Base-by-base conservation (phyloP, 2,888 invertebrate species). In the Cephus nigrinus region DNA sequence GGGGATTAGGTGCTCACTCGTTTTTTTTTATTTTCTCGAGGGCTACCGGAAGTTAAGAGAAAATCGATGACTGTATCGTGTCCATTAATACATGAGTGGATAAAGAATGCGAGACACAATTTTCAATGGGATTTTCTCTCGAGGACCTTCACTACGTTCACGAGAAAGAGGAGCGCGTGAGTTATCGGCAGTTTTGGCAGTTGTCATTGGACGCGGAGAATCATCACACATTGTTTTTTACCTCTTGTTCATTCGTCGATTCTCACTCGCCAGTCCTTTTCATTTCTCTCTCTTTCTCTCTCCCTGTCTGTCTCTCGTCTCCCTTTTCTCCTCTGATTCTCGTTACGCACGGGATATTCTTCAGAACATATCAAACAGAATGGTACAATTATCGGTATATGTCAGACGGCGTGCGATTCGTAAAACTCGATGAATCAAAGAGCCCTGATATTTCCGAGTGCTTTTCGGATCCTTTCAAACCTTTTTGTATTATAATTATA, bases 351-450 rank as follows among this genome's bases (percentile, higher is more conserved):
- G 71, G 78, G 75, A 78, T 75, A 75, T 75, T 32, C 35, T 72
- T 35, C 12, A 75, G 69, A 75, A 78, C 78, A 78, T 78, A 78
- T 78, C 78, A 78, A 72, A 78, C 77, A 75, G 36, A 69, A 71
- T 78, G 72, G 75, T 71, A 78, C 55, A 78, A 78, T 75, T 40
- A n/a, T 72, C 75, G 78, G 75, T 73, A 75, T 75, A 78, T 78
- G 33, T 71, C 34, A 75, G 68, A 73, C 30, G 73, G n/a, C 33
- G n/a, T 5, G 12, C 69, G 69, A 69, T 30, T 32, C 35, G 73
- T 23, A 35, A 73, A 23, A 73, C 12, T 73, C 73, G 68, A 74
- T 32, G 35, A 31, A 69, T 23, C 55, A 30, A 75, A 36, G 30
- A 69, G 40, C 35, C 15, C 36, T 68, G 35, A 74, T 74, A 77